Conservation (phyloP, 1,140 invertebrate genomes). For the Doryteuthis pealeii region DNA sequence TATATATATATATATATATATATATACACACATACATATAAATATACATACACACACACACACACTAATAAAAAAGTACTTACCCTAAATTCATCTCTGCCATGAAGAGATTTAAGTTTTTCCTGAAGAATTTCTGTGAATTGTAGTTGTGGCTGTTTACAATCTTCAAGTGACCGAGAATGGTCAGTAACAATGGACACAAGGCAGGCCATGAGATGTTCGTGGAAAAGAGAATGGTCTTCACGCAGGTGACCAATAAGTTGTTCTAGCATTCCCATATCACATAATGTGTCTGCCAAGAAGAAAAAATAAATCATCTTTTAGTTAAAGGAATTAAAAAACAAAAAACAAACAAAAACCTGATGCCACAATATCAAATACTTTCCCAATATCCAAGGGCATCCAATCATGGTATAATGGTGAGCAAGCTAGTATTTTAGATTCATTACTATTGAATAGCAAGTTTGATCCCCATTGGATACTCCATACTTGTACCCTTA, state of each 20-base stretch:
- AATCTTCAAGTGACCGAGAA: constrained; percentile 61
- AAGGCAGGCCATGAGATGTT: constrained; percentile 65
- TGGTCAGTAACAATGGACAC: constrained; percentile 61
- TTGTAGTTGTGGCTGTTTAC: constrained; percentile 61
- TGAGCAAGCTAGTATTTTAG: too few species aligned
- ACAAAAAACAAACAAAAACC: too few species aligned
- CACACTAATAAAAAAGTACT: too few species aligned
- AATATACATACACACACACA: too few species aligned
- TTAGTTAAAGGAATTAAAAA: too few species aligned
- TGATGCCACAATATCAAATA: not conserved
- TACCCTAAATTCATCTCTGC: constrained; percentile 55
- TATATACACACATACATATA: too few species aligned
- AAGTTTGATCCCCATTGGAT: too few species aligned
- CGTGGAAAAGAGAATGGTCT: constrained; percentile 61
- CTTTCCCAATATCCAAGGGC: too few species aligned
- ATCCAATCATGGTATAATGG: too few species aligned
- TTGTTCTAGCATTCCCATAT: constrained; percentile 68
- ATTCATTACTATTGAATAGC: too few species aligned
- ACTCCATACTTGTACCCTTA: too few species aligned
- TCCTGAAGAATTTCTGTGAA: constrained; percentile 58
- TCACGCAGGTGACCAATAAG: constrained; percentile 61
- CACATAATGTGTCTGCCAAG: constrained; percentile 60
- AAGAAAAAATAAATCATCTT: constrained; percentile 8
- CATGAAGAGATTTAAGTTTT: constrained; percentile 54
- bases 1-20: too few species aligned